A percentile compares a stretch with the other conserved stretches of the same genome.
Conservation (phyloP, 2,888 invertebrate species). For the Glaucopsyche alexis region DNA sequence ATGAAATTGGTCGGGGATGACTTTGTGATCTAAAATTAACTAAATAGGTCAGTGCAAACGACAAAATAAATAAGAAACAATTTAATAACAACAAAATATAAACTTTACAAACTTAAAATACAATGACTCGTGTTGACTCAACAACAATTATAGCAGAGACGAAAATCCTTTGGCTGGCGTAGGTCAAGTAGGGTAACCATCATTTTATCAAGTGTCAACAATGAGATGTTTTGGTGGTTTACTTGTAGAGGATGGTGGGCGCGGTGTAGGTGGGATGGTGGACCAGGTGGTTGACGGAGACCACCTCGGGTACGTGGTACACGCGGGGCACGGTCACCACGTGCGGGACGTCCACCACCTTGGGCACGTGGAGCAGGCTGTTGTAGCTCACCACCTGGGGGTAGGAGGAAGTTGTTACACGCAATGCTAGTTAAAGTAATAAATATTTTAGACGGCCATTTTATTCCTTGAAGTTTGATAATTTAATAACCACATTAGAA, state of each 20-base stretch:
- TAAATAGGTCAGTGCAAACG: neutral
- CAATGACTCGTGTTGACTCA: neutral
- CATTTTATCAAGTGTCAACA: neutral
- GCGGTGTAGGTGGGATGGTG: conserved; percentile 45
- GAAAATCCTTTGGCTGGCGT: neutral
- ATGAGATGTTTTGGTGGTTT: neutral
- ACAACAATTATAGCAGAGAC: neutral
- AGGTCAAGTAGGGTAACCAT: neutral
- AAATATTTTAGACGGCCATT: too few species aligned
- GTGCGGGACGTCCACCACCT: conserved; percentile 50
- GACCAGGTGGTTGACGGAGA: conserved; percentile 58
- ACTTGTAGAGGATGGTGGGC: conserved; percentile 35
- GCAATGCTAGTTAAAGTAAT: too few species aligned
- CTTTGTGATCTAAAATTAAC: neutral
- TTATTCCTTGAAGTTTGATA: too few species aligned
- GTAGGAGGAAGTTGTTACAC: conserved; percentile 38
- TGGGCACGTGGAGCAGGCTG: conserved; percentile 50
- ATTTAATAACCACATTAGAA: too few species aligned
- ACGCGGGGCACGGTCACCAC: conserved; percentile 52
- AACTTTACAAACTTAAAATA: conserved; percentile 18
- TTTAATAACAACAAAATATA: conserved; percentile 11
- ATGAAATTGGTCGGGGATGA: neutral
- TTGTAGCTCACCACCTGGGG: conserved; percentile 49
- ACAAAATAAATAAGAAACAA: conserved; percentile 7
- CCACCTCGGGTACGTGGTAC: conserved; percentile 56